These are phyloP conservation scores for Heliangelus exortis DNA, from an alignment of 2,797 vertebrate genomes.

Conservation along the genomic window DNA sequence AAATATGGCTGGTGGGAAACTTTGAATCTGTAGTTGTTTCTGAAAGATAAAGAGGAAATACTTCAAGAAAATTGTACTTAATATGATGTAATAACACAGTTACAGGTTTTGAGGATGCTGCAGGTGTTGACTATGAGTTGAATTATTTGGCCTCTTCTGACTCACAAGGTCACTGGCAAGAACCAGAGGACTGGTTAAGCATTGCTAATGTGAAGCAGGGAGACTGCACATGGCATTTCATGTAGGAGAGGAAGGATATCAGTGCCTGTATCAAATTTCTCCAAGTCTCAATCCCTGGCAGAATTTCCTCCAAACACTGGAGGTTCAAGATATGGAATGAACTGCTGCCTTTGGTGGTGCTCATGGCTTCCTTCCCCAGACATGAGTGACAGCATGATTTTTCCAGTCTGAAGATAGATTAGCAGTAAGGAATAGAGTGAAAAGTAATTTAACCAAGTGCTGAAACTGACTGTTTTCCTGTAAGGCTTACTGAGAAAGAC, in stretches of 20 bases:
- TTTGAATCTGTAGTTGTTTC: neutral
- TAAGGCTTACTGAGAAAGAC: neutral
- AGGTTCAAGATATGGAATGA: neutral
- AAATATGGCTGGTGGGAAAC: neutral
- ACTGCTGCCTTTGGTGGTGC: neutral
- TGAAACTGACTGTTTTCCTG: neutral
- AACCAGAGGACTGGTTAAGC: neutral
- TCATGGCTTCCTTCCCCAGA: neutral
- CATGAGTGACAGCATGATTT: neutral
- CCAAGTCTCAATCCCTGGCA: neutral
- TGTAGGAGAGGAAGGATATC: neutral
- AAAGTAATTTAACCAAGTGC: neutral
- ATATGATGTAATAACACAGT: neutral
- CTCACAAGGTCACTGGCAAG: neutral
- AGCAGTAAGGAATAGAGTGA: neutral
- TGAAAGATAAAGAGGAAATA: neutral
- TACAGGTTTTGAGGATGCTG: neutral
- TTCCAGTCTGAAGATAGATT: neutral
- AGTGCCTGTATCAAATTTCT: neutral
- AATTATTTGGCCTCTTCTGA: constrained; percentile 20
- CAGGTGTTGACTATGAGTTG: neutral
- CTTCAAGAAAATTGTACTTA: neutral
- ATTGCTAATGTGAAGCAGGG: neutral
- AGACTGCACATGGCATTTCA: neutral
- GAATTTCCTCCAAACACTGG: neutral